Conservation (phyloP, 1,140 invertebrate genomes). For the Psilanteris sp. region DNA sequence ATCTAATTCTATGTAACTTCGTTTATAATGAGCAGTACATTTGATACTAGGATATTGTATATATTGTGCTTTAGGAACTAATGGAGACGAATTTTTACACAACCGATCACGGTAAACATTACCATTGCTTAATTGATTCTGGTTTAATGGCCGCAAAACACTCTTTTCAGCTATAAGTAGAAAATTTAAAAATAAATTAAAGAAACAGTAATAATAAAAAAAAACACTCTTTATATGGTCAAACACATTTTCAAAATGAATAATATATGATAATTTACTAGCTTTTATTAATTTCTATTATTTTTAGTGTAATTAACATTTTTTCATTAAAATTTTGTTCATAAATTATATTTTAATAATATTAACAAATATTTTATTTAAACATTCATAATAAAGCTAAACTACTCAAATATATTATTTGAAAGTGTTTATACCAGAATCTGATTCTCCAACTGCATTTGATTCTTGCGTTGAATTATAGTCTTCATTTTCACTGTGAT, state of each 20-base stretch:
- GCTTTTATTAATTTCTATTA: too few relatives aligned
- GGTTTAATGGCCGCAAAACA: slow-evolving; percentile 75
- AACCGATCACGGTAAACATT: slow-evolving; percentile 70
- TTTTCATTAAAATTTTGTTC: too few relatives aligned
- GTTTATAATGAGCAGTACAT: slow-evolving; percentile 81
- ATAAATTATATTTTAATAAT: too few relatives aligned
- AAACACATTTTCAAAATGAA: too few relatives aligned
- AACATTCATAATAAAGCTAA: too few relatives aligned
- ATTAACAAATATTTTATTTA: too few relatives aligned
- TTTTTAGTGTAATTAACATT: too few relatives aligned
- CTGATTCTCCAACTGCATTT: slow-evolving; percentile 56
- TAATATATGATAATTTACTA: too few relatives aligned
- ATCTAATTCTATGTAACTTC: slow-evolving; percentile 82
- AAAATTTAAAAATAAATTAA: slow-evolving; percentile 32
- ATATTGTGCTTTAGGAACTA: slow-evolving; percentile 72
- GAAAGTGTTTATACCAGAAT: slow-evolving; percentile 72
- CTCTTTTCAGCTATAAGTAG: slow-evolving; percentile 71
- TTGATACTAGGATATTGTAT: slow-evolving; percentile 77
- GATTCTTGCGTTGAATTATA: slow-evolving; percentile 67
- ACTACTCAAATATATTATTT: too few relatives aligned
- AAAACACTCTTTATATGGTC: too few relatives aligned
- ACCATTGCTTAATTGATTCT: slow-evolving; percentile 75
- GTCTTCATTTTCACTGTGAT: slow-evolving; percentile 76
- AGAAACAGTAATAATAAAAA: too few relatives aligned
- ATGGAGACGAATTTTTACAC: slow-evolving; percentile 72